Evolutionary conservation across 2,797 vertebrate genomes (phyloP).

Genomic region (Mus minutoides): DNA sequence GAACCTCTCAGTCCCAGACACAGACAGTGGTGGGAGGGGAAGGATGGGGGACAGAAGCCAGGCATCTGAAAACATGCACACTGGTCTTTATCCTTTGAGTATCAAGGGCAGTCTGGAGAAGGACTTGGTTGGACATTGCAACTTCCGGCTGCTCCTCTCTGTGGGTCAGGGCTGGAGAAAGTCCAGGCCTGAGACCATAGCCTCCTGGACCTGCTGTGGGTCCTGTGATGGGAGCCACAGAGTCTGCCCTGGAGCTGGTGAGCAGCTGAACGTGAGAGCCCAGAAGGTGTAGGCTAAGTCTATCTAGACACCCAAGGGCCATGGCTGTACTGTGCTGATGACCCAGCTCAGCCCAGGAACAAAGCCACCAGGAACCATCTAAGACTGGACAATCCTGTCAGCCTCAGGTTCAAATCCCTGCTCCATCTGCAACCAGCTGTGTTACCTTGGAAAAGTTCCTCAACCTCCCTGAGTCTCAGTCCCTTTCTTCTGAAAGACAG

Average conservation of each 20-base stretch:
- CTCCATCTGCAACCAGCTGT: background rate
- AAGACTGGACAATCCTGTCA: background rate
- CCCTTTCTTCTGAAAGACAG: background rate
- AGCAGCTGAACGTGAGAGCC: background rate
- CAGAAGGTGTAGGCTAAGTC: background rate
- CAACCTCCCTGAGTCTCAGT: background rate
- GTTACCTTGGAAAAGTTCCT: background rate
- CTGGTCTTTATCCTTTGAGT: background rate
- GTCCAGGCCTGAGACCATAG: background rate
- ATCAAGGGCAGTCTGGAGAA: background rate
- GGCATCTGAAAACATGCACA: accelerated
- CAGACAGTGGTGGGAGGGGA: background rate
- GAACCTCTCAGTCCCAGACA: background rate
- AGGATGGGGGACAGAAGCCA: background rate
- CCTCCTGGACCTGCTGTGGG: background rate
- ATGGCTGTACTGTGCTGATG: background rate
- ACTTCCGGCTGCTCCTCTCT: background rate
- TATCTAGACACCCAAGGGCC: background rate
- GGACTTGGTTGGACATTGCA: background rate
- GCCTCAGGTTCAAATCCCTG: background rate
- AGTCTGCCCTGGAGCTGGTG: background rate
- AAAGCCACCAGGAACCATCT: background rate
- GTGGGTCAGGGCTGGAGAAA: background rate
- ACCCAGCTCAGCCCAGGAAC: background rate
- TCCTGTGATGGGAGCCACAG: background rate